A percentile compares a stretch with the other conserved stretches of the same genome.
phyloP scores from a whole-genome alignment of 2,113 vertebrate genomes.

The Pholis gunnellus region DNA sequence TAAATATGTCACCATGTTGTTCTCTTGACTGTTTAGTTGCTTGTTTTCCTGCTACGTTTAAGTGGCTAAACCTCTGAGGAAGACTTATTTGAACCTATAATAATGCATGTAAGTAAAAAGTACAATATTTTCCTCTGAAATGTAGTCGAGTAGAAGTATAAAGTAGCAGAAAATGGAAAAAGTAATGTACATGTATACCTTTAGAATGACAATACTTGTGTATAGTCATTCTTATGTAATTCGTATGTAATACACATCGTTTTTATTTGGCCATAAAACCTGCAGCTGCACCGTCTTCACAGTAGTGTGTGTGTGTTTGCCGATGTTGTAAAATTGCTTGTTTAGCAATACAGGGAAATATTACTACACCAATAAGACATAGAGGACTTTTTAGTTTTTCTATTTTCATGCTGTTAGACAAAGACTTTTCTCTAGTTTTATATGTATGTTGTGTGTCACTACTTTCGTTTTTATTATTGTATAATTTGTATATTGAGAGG shows the following conservation, averaged over 20 bases:
- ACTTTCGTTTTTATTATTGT: background rate
- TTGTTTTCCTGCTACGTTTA: background rate
- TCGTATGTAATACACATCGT: background rate
- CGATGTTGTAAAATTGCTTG: conserved; percentile 46
- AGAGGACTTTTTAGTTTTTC: background rate
- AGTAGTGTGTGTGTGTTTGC: conserved; percentile 44
- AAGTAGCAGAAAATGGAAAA: background rate
- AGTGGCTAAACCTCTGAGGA: background rate
- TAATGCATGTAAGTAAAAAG: background rate
- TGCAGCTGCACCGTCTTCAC: conserved; percentile 5
- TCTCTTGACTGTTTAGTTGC: background rate
- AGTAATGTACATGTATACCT: background rate
- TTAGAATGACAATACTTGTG: background rate
- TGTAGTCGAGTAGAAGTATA: background rate
- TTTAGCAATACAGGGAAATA: conserved; percentile 38
- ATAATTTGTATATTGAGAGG: background rate
- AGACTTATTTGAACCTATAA: background rate
- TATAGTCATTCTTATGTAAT: background rate
- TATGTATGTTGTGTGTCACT: no score
- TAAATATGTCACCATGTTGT: background rate
- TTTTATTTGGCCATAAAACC: conserved; percentile 10
- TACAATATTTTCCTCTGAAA: background rate
- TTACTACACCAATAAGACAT: conserved; percentile 34
- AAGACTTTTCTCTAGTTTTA: background rate
- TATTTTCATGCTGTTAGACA: background rate